Conservation (phyloP, 2,113 vertebrate species). For the Pelmatolapia mariae region DNA sequence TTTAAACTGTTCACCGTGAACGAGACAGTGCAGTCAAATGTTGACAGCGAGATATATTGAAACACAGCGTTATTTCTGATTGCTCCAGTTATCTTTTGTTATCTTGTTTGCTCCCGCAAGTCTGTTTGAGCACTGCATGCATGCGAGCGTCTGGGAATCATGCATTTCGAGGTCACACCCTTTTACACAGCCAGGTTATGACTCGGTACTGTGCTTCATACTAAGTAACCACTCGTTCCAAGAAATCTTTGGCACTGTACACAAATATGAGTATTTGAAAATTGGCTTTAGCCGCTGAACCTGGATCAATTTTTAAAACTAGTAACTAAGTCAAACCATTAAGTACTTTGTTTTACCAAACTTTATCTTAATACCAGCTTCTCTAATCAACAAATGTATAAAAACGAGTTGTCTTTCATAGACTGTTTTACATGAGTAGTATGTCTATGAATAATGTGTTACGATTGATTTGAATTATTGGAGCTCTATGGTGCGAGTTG, state of each 20-base stretch:
- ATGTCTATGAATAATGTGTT: background rate
- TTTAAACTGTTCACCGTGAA: background rate
- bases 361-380: background rate
- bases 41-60: background rate
- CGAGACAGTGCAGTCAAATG: background rate
- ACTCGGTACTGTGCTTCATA: background rate
- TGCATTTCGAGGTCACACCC: slow-evolving; percentile 33
- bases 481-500: background rate
- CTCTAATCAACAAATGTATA: background rate
- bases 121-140: background rate
- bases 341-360: background rate
- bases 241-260: background rate
- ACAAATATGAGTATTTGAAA: background rate
- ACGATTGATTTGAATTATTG: background rate
- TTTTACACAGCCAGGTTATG: background rate
- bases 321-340: background rate
- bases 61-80: background rate
- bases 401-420: background rate
- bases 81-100: background rate
- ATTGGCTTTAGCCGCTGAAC: background rate
- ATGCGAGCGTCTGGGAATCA: background rate
- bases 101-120: background rate
- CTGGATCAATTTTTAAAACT: background rate
- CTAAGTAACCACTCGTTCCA: background rate
- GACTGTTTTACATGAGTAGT: background rate